These are phyloP conservation scores for Drosophila mulleri DNA, from an alignment of 2,888 invertebrate species.

Conservation along the genomic window DNA sequence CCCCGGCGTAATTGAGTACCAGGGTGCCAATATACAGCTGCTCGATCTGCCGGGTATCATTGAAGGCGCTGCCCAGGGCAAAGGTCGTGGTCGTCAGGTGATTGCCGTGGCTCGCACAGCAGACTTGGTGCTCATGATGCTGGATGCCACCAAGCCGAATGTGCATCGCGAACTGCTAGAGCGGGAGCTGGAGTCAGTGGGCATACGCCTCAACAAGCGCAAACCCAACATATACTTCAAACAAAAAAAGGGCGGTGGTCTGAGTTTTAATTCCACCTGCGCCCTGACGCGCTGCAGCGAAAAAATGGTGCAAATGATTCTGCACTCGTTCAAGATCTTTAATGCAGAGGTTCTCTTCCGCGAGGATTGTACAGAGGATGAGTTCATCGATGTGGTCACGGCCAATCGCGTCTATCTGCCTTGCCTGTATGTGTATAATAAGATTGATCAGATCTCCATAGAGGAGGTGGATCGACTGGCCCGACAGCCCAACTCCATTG, in stretches of 20 bases:
- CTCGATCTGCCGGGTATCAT: constrained; percentile 99
- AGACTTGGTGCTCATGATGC: constrained; percentile 99
- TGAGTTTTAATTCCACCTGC: constrained; percentile 98
- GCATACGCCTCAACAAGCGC: constrained; percentile 96
- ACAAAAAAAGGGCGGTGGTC: constrained; percentile 97
- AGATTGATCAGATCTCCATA: constrained; percentile 99
- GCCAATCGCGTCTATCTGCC: constrained; percentile 98
- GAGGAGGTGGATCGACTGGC: constrained; percentile 99
- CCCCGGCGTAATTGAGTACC: constrained; percentile 99
- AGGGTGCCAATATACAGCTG: constrained; percentile 99
- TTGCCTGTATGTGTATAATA: constrained; percentile 99
- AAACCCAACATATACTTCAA: constrained; percentile 99
- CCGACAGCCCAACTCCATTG: constrained; percentile 93
- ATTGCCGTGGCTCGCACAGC: constrained; percentile 99
- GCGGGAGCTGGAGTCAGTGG: constrained; percentile 98
- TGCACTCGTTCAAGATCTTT: constrained; percentile 99
- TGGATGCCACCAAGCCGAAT: constrained; percentile 99
- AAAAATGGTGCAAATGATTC: constrained; percentile 98
- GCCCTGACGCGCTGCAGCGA: constrained; percentile 96
- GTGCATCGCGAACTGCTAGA: constrained; percentile 96
- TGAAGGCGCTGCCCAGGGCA: constrained; percentile 98
- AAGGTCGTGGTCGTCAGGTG: constrained; percentile 96
- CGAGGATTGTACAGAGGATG: constrained; percentile 97
- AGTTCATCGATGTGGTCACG: constrained; percentile 98
- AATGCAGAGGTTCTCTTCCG: constrained; percentile 98